Percentiles rank a stretch among this genome's conserved stretches.
Evolutionary conservation across 2,113 vertebrate genomes (phyloP).

Genomic region (Syngnathoides biaculeatus): DNA sequence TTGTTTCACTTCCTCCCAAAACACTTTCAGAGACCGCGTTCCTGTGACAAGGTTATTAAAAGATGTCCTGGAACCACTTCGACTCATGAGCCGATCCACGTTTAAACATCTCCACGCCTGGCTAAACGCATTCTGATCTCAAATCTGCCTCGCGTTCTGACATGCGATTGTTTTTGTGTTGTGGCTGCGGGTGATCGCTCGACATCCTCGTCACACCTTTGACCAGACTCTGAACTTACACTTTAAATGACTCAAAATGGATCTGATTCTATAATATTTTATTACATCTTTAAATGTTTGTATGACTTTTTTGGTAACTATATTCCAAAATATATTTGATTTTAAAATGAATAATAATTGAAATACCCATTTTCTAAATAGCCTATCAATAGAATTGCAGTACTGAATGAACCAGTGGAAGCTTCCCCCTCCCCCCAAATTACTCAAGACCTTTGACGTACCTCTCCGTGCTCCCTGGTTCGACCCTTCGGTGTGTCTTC

Average conservation of each 20-base stretch:
- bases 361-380: not conserved
- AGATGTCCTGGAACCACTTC: conserved; percentile 24
- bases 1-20: not conserved
- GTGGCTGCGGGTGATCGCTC: not conserved
- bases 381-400: not conserved
- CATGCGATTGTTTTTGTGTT: not conserved
- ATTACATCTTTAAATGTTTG: too few relatives aligned
- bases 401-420: not conserved
- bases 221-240: too few relatives aligned
- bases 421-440: not conserved
- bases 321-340: too few relatives aligned
- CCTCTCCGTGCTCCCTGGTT: conserved; percentile 75
- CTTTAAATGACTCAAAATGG: too few relatives aligned
- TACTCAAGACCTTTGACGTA: conserved; percentile 35
- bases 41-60: conserved; percentile 32
- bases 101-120: not conserved
- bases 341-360: too few relatives aligned
- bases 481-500: conserved; percentile 79
- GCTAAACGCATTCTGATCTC: not conserved
- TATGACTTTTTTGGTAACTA: too few relatives aligned
- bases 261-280: too few relatives aligned
- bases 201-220: not conserved
- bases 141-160: not conserved
- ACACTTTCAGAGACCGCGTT: conserved; percentile 14
- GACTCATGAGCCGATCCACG: not conserved